These are phyloP conservation scores for Silvanus unidentatus DNA, from an alignment of 2,888 invertebrate species.

Conservation along the genomic window DNA sequence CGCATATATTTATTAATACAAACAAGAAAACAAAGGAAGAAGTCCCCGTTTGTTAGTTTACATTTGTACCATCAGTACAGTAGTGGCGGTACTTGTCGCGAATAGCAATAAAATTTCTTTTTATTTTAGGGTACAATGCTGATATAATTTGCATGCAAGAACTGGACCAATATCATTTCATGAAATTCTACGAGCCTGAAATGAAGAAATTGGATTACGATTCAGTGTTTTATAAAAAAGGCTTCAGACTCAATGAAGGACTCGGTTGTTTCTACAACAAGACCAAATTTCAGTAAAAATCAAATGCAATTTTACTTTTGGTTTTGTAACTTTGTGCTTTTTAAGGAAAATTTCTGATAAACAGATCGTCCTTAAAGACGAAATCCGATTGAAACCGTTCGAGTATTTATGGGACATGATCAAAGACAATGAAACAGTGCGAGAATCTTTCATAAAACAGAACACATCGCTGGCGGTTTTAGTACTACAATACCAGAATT, in stretches of 20 bases:
- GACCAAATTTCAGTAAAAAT: conserved; percentile 56
- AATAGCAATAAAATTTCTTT: too few relatives aligned
- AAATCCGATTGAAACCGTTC: conserved; percentile 42
- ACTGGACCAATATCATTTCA: conserved; percentile 76
- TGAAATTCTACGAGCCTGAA: conserved; percentile 57
- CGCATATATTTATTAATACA: too few relatives aligned
- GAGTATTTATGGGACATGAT: conserved; percentile 54
- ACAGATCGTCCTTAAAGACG: too few relatives aligned
- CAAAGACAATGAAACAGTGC: conserved; percentile 50
- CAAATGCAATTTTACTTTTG: conserved; percentile 2
- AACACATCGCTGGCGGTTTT: conserved; percentile 58
- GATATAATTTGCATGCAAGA: conserved; percentile 92
- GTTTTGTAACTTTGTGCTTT: background rate
- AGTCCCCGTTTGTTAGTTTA: too few relatives aligned
- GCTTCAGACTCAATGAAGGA: conserved; percentile 72
- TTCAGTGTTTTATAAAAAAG: conserved; percentile 66
- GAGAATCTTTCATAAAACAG: conserved; percentile 54
- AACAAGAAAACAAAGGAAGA: too few relatives aligned
- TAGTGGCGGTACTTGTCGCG: too few relatives aligned
- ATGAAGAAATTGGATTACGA: conserved; percentile 52
- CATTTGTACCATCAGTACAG: too few relatives aligned
- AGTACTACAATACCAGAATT: conserved; percentile 52
- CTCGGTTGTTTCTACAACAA: conserved; percentile 69
- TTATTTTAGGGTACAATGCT: conserved; percentile 70
- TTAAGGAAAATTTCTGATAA: too few relatives aligned